Conservation (phyloP, 2,113 vertebrate species). For the Serilophus lunatus region DNA sequence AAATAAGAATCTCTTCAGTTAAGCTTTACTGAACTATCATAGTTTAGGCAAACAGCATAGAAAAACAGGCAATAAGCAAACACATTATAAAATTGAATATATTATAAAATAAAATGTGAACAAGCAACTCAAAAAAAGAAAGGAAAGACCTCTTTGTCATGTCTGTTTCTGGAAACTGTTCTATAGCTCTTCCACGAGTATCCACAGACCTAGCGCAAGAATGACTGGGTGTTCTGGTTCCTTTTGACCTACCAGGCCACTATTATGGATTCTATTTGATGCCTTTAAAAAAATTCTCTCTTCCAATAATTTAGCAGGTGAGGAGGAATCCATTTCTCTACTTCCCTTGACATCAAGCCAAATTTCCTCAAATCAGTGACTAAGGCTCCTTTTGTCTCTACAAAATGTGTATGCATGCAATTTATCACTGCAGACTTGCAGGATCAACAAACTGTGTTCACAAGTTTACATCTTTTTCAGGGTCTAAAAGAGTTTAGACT, state of each 20-base stretch:
- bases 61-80: background rate
- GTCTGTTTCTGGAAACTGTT: background rate
- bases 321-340: background rate
- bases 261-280: background rate
- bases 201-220: background rate
- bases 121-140: background rate
- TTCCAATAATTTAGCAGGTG: background rate
- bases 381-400: background rate
- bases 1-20: background rate
- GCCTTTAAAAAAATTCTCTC: background rate
- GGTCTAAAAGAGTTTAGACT: background rate
- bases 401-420: background rate
- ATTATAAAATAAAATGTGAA: background rate
- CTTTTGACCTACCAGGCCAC: background rate
- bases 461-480: background rate
- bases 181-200: background rate
- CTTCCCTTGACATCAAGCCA: background rate
- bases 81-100: background rate
- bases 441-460: background rate
- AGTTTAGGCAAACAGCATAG: background rate
- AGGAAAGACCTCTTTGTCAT: background rate
- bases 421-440: background rate
- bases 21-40: background rate
- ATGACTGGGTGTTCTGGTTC: background rate
- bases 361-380: background rate